Evolutionary conservation across 2,113 vertebrate species (phyloP), one percentile per base, ranked within the genome.

Genomic region (Apeltes quadracus): DNA sequence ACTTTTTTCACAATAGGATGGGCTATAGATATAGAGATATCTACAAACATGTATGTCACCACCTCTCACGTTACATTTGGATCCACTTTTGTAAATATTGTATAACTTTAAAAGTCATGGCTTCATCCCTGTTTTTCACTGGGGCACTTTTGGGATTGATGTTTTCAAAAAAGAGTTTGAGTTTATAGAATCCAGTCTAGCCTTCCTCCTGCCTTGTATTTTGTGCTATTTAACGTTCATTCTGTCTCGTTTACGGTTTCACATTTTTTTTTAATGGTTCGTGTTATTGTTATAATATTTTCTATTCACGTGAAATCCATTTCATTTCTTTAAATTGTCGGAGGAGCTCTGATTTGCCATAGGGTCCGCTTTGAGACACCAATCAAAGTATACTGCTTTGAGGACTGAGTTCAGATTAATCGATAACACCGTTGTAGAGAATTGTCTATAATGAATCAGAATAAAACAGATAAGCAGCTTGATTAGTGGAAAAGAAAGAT

Each of bases 21-120:
- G 81, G 77, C 76, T 83, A 73, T 64, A 79, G 55, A 72, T 76
- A 71, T 39, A 82, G 1, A 68, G n/a, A 76, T 79, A 68, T 80
- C 48, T 53, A 86, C 68, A 74, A 7, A 84, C 71, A 69, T 79
- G 76, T 76, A 82, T 65, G 85, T 75, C 80, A 86, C 72, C 84
- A 79, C 71, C 85, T 90, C 80, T 87, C 86, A 68, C 88, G 85
- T 68, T 84, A 75, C 71, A 83, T 88, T 88, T 81, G 70, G 84
- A 89, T 88, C 69, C 83, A 81, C 83, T 89, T 90, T 90, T 93
- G 92, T 93, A 94, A 92, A 94, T 93, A 93, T 84, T 93, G 92
- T 92, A 92, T 88, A 92, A 91, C 90, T 92, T 90, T 85, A 69
- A 89, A 90, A 89, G 77, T 90, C 83, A 91, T 85, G 81, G 67